Base-by-base conservation (phyloP, 1,140 invertebrate species). In the Bombus polaris region DNA sequence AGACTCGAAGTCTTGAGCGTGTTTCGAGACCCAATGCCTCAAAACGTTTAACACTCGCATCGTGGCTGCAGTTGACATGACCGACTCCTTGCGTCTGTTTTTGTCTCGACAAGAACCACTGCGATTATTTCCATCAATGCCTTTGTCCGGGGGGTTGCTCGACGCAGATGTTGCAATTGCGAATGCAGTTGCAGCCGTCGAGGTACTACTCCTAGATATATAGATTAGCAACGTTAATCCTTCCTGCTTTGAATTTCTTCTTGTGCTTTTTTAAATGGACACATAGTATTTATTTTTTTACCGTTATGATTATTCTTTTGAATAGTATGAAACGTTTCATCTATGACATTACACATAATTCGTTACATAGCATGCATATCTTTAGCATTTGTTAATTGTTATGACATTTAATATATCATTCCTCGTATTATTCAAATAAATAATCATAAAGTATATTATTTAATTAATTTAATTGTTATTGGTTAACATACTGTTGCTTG, bases 1-100 rank as follows among this genome's bases (percentile, higher is more conserved):
- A 39, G 96, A 96, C 95, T 98, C 98, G 95, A 99, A 99, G 93
- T 98, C 98, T 95, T 98, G 96, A 1, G 96, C 96, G 90, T 97
- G 97, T 89, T 97, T 97, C 0, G 96, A 97, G 13, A 97, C 96
- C 97, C 97, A 97, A 89, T 97, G 96, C 77, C 96, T 96, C 28
- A 99, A 95, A 2, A 99, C 98, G 94, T 98, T 98, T 0, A 99
- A 95, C 1, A 99, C 98, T 89, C 98, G 94, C 98, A 99, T 99
- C 0, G 98, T 99, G 42, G 98, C 98, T 39, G 98, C 98, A 5
- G 98, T 98, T 53, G 97, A 98, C 91, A 98, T 98, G 12, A 99
- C 97, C 28, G 97, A 98, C 92, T 98, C 98, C 88, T 98, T 97
- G 79, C 97, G 95, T 35, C 96, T 94, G 44, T 93, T 94, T 72